Percentiles rank a stretch among this genome's conserved stretches.
These are phyloP conservation scores for Caenorhabditis virilis DNA, from an alignment of 2,888 invertebrate species.

Conservation along the genomic window DNA sequence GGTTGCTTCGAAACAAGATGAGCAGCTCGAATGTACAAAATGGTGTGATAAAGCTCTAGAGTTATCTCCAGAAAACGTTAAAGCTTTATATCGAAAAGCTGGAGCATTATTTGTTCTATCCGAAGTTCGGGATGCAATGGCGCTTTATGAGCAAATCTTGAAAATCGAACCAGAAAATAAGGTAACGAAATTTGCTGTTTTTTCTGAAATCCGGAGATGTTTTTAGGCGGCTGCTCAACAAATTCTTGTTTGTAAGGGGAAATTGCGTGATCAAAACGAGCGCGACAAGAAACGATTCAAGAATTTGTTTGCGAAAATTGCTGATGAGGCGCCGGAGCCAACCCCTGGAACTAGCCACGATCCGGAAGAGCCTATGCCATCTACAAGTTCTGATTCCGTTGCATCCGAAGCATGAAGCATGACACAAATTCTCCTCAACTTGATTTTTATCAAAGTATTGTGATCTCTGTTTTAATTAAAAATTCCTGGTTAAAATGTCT, in stretches of 20 bases:
- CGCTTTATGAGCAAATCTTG: slow-evolving; percentile 81
- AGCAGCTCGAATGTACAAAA: slow-evolving; percentile 71
- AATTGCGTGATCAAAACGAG: slow-evolving; percentile 79
- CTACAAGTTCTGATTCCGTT: slow-evolving; percentile 27
- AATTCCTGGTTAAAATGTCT: slow-evolving; percentile 1
- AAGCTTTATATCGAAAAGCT: slow-evolving; percentile 81
- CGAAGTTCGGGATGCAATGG: slow-evolving; percentile 80
- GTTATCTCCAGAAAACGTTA: slow-evolving; percentile 80
- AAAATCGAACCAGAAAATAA: slow-evolving; percentile 83
- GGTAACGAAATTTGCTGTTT: slow-evolving; percentile 41
- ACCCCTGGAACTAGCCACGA: slow-evolving; percentile 3
- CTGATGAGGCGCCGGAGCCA: slow-evolving; percentile 24
- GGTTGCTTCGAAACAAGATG: slow-evolving; percentile 68
- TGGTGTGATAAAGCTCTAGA: slow-evolving; percentile 78
- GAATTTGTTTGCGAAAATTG: slow-evolving; percentile 87
- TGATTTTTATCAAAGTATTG: slow-evolving; percentile 1
- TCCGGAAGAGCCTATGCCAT: slow-evolving; percentile 23
- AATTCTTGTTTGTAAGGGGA: slow-evolving; percentile 76
- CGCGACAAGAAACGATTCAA: slow-evolving; percentile 82
- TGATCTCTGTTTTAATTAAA: slow-evolving; percentile 34
- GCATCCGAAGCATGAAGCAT: slow-evolving; percentile 16
- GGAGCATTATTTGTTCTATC: slow-evolving; percentile 69
- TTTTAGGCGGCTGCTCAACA: slow-evolving; percentile 62
- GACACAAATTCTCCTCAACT: neutral
- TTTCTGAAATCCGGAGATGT: neutral